Conservation (phyloP, 1,140 invertebrate species). For the Apolygus lucorum region DNA sequence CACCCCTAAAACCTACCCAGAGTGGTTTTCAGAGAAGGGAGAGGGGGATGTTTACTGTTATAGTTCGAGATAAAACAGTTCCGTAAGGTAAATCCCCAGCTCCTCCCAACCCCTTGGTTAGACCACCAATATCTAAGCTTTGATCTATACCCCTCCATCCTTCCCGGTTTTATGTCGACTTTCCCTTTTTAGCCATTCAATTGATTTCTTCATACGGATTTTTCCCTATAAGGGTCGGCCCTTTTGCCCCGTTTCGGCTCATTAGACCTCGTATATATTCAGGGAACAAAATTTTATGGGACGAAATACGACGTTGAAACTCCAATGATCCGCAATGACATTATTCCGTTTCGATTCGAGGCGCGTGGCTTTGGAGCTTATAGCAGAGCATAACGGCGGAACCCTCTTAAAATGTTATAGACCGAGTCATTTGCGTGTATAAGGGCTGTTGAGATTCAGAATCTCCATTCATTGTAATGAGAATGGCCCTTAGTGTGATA, state of each 20-base stretch:
- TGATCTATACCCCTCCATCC: slow-evolving; percentile 1
- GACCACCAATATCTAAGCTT: slow-evolving; percentile 11
- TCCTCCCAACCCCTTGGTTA: background rate
- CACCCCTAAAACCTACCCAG: too few species aligned
- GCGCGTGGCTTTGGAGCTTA: too few species aligned
- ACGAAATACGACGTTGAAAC: slow-evolving; percentile 2
- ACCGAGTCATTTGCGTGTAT: too few species aligned
- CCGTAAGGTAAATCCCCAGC: background rate
- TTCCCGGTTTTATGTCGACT: background rate
- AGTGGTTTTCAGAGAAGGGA: too few species aligned
- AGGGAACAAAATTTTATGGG: slow-evolving; percentile 15
- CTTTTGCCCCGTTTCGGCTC: background rate
- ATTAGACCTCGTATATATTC: slow-evolving; percentile 11
- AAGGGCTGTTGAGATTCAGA: too few species aligned
- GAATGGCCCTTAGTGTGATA: too few species aligned
- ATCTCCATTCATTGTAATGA: too few species aligned
- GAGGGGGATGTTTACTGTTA: slow-evolving; percentile 2
- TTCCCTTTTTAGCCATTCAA: background rate
- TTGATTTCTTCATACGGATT: slow-evolving; percentile 1
- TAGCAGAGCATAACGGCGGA: too few species aligned
- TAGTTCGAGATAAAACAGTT: slow-evolving; percentile 10
- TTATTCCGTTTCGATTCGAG: too few species aligned
- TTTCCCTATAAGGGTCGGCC: background rate
- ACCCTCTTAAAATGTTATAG: too few species aligned
- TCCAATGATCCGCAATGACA: slow-evolving; percentile 10